Conservation (phyloP, 1,140 invertebrate species). For the Drosophila chauvacae region DNA sequence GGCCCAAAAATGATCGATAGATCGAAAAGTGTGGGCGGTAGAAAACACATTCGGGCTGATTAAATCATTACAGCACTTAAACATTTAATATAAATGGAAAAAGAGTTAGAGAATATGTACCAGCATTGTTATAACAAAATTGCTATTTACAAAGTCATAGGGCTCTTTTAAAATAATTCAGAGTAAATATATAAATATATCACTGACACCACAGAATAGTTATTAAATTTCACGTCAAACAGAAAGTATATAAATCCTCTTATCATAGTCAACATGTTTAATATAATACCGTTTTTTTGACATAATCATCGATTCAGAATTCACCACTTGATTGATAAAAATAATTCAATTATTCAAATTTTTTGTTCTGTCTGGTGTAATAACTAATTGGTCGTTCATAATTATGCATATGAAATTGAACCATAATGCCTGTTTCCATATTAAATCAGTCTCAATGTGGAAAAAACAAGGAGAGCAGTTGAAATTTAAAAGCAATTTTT, state of each 20-base stretch:
- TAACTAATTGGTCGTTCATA: slow-evolving; percentile 37
- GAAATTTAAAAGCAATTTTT: slow-evolving; percentile 12
- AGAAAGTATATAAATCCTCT: not conserved
- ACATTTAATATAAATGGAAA: not conserved
- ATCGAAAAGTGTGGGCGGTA: no score
- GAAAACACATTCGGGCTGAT: no score
- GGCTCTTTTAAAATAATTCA: not conserved
- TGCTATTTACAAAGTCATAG: not conserved
- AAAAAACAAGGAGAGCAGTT: not conserved
- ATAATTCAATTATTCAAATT: slow-evolving; percentile 32
- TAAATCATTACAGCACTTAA: not conserved
- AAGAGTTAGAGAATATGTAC: no score
- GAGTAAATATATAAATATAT: not conserved
- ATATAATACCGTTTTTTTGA: not conserved
- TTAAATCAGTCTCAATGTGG: not conserved
- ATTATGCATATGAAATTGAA: slow-evolving; percentile 22
- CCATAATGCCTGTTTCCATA: slow-evolving; percentile 6
- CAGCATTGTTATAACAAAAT: not conserved
- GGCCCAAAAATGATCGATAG: no score
- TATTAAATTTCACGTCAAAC: no score
- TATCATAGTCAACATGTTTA: not conserved
- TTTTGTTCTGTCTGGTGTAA: slow-evolving; percentile 3
- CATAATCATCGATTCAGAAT: slow-evolving; percentile 3
- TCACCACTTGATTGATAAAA: slow-evolving; percentile 11
- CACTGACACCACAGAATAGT: not conserved